Evolutionary conservation across 2,888 invertebrate species (phyloP).

Genomic region (Rotaria sp.): DNA sequence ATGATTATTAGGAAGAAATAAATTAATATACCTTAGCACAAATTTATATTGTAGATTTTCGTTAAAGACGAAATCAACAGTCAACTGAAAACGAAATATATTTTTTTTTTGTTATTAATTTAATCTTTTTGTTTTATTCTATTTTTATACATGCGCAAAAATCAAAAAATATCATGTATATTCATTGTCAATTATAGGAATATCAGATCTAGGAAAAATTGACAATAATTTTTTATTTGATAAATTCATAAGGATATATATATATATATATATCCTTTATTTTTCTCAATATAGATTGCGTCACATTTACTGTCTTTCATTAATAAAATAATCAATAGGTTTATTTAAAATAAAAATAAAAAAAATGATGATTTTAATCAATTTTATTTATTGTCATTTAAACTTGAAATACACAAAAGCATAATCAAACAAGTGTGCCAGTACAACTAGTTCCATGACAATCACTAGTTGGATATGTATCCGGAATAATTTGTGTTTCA

Average conservation of each 20-base stretch:
- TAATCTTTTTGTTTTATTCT: neutral
- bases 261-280: neutral
- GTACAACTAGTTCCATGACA: neutral
- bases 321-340: neutral
- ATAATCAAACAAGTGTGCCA: neutral
- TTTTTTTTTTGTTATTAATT: neutral
- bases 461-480: slow-evolving; percentile 44
- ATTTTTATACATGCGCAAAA: neutral
- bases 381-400: neutral
- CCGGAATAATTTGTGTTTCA: slow-evolving; percentile 47
- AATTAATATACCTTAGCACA: neutral
- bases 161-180: too few relatives aligned
- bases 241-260: neutral
- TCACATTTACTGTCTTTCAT: neutral
- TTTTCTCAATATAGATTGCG: neutral
- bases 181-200: too few relatives aligned
- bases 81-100: neutral
- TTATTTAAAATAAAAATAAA: too few relatives aligned
- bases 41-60: neutral
- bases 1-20: neutral
- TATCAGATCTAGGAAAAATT: neutral
- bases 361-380: too few relatives aligned
- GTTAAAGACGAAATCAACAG: neutral
- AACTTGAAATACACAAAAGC: neutral
- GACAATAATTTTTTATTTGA: neutral